Conservation (phyloP, 2,888 invertebrate genomes). For the Muschampia plurimacula region DNA sequence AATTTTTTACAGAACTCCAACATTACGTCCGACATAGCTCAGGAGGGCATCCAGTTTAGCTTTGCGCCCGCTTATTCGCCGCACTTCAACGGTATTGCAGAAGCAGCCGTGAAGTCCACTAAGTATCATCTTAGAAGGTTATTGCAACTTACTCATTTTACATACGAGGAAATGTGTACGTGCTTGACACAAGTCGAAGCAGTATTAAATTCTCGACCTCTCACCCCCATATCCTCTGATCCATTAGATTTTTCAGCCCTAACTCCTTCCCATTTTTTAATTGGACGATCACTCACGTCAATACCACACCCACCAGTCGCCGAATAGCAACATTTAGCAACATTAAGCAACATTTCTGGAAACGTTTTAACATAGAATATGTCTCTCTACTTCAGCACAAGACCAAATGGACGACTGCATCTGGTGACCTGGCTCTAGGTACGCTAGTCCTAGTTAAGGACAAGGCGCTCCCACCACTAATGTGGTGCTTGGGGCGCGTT, state of each 20-base stretch:
- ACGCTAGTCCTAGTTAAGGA: constrained; percentile 1
- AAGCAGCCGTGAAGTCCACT: neutral
- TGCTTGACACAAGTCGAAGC: constrained; percentile 6
- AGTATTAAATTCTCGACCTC: constrained; percentile 10
- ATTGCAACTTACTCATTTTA: neutral
- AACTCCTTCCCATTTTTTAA: neutral
- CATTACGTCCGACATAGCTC: neutral
- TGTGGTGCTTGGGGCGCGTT: constrained; percentile 14
- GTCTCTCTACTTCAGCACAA: constrained; percentile 15
- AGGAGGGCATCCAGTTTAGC: constrained; percentile 14
- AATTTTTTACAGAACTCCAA: constrained; percentile 3
- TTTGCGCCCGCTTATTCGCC: constrained; percentile 9
- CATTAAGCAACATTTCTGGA: constrained; percentile 21
- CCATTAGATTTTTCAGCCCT: constrained; percentile 1
- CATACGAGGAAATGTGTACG: constrained; percentile 2
- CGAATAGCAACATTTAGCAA: constrained; percentile 3
- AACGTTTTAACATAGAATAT: constrained; percentile 9
- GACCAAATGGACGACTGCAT: neutral
- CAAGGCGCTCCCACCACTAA: neutral
- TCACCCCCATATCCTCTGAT: constrained; percentile 17
- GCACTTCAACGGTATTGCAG: neutral
- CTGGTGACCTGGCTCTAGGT: neutral
- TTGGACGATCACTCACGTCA: constrained; percentile 1
- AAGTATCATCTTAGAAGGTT: constrained; percentile 8
- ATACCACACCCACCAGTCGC: neutral